These are phyloP conservation scores for Geotrypetes seraphini DNA, from an alignment of 2,797 vertebrate species.

Conservation along the genomic window DNA sequence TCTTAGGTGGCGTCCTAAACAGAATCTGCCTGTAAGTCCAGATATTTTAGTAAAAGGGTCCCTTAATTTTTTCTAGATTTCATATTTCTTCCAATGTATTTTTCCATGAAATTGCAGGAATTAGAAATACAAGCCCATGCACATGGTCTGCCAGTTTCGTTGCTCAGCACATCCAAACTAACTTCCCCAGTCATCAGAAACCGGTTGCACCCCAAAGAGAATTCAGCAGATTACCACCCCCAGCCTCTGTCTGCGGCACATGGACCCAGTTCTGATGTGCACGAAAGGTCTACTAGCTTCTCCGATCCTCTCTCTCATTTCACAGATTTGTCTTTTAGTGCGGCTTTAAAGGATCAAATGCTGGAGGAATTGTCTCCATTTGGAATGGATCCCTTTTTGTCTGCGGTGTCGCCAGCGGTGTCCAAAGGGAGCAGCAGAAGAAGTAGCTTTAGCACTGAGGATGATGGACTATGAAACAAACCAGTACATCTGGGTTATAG, in stretches of 20 bases:
- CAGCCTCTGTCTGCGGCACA: constrained; percentile 56
- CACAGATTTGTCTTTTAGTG: constrained; percentile 88
- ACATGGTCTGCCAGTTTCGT: constrained; percentile 77
- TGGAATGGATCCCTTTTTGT: constrained; percentile 80
- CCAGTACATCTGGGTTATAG: no score
- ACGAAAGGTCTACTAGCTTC: constrained; percentile 68
- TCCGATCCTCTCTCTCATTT: constrained; percentile 95
- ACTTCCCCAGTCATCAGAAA: constrained; percentile 75
- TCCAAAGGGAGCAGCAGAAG: constrained; percentile 89
- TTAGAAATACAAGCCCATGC: constrained; percentile 91
- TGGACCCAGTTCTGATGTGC: constrained; percentile 50
- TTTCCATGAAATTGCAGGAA: constrained; percentile 81
- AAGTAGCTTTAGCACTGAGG: constrained; percentile 87
- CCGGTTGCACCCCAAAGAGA: constrained; percentile 70
- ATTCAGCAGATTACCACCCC: constrained; percentile 66
- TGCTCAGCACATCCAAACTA: constrained; percentile 61
- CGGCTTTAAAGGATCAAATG: constrained; percentile 84
- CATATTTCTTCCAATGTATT: no score
- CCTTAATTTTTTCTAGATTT: no score
- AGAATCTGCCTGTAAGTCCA: no score
- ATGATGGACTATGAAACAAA: constrained; percentile 70
- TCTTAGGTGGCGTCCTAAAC: no score
- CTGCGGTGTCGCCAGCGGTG: constrained; percentile 69
- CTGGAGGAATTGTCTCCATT: constrained; percentile 82
- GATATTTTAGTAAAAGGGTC: no score